These are phyloP conservation scores for Indri indri DNA, from an alignment of 2,113 vertebrate species.

Conservation along the genomic window DNA sequence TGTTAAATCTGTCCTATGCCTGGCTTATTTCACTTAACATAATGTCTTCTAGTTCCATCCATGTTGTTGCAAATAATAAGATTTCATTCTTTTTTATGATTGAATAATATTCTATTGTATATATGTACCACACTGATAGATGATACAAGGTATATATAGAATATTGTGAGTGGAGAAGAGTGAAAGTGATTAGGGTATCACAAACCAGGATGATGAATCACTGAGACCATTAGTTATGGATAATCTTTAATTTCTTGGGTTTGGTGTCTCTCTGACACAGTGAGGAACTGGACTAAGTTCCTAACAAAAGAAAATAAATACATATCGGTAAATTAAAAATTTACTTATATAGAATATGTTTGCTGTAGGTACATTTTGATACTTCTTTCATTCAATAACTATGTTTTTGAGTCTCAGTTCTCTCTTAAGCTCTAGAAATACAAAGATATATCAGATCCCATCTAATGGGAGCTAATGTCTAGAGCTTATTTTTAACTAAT, in stretches of 20 bases:
- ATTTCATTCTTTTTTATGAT: no score
- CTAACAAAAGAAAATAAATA: constrained; percentile 10
- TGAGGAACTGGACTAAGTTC: background rate
- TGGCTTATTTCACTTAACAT: no score
- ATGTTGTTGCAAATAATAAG: no score
- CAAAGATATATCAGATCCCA: background rate
- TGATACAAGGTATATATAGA: background rate
- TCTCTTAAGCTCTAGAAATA: background rate
- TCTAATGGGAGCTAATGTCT: background rate
- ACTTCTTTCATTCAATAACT: background rate
- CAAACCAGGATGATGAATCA: background rate
- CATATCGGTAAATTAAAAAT: background rate
- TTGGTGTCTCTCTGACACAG: background rate
- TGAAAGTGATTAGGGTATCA: background rate
- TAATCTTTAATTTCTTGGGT: background rate
- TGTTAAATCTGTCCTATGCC: no score
- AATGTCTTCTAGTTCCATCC: no score
- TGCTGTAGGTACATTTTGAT: background rate
- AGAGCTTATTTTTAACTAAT: background rate
- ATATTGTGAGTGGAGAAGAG: background rate
- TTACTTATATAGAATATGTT: background rate
- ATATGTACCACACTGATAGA: background rate
- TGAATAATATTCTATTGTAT: no score
- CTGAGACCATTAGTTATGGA: background rate
- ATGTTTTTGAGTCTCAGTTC: background rate